Conservation (phyloP, 2,113 vertebrate genomes). For the Cyanoderma ruficeps region DNA sequence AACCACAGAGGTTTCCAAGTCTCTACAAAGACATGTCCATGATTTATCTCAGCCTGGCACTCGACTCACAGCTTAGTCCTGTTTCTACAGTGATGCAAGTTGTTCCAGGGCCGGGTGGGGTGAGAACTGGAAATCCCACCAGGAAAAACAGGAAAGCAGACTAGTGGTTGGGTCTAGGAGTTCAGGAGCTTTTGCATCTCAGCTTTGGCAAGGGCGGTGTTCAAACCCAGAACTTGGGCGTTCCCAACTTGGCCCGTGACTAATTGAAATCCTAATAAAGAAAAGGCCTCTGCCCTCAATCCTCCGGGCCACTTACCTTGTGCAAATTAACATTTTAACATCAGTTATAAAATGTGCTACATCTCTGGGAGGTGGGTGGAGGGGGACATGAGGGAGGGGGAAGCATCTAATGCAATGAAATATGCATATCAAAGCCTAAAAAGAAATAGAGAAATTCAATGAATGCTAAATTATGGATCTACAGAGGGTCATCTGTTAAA, state of each 20-base stretch:
- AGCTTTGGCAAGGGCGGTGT: neutral
- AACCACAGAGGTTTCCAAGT: slow-evolving; percentile 50
- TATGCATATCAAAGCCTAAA: slow-evolving; percentile 76
- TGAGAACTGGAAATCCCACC: slow-evolving; percentile 38
- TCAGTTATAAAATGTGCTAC: slow-evolving; percentile 70
- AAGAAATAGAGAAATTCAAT: slow-evolving; percentile 61
- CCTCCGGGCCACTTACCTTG: slow-evolving; percentile 66
- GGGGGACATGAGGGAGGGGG: slow-evolving; percentile 31
- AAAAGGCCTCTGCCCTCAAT: slow-evolving; percentile 63
- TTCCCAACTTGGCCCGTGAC: slow-evolving; percentile 64
- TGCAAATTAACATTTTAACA: slow-evolving; percentile 76
- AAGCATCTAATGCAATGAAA: slow-evolving; percentile 63
- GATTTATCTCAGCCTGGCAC: slow-evolving; percentile 49
- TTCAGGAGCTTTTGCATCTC: neutral
- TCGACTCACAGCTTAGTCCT: neutral
- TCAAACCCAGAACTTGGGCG: slow-evolving; percentile 43
- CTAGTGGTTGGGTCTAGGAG: neutral
- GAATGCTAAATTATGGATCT: slow-evolving; percentile 74
- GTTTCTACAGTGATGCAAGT: neutral
- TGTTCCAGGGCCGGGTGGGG: neutral
- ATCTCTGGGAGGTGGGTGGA: slow-evolving; percentile 48
- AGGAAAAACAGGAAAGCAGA: slow-evolving; percentile 38
- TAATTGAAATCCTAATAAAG: slow-evolving; percentile 76
- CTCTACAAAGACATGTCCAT: slow-evolving; percentile 20
- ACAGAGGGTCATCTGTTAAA: slow-evolving; percentile 63